Conservation (phyloP, 2,113 vertebrate species). For the Anolis carolinensis region DNA sequence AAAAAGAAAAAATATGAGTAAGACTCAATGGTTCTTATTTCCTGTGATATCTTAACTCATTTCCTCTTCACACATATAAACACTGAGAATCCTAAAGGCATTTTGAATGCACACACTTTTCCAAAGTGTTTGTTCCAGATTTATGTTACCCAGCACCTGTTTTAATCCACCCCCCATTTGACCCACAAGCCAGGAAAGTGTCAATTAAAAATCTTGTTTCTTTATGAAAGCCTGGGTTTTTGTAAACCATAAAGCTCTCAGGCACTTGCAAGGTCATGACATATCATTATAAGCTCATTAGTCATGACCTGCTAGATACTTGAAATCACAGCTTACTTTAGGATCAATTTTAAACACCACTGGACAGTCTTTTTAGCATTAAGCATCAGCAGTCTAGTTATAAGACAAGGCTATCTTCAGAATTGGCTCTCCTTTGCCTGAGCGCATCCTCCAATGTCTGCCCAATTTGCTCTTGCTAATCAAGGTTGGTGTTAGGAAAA, state of each 20-base stretch:
- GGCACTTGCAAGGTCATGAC: background rate
- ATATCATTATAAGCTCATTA: background rate
- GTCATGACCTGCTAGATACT: background rate
- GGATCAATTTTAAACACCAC: too few species aligned
- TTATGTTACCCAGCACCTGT: background rate
- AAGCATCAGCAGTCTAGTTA: background rate
- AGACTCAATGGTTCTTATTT: too few species aligned
- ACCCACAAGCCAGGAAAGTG: background rate
- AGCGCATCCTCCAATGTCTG: background rate
- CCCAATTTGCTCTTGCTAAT: background rate
- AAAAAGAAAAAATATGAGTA: too few species aligned
- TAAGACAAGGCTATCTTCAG: background rate
- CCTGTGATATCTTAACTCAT: background rate
- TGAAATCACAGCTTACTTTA: background rate
- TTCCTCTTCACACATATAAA: too few species aligned
- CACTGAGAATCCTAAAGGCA: background rate
- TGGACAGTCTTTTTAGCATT: background rate
- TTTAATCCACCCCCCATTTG: background rate
- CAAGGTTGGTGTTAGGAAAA: background rate
- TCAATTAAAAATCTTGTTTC: background rate
- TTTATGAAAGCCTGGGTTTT: background rate
- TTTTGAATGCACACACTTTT: background rate
- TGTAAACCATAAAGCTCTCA: background rate
- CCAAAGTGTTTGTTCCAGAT: background rate
- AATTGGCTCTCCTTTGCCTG: too few species aligned